phyloP scores from a whole-genome alignment of 2,113 vertebrate species.

The Dunckerocampus dactyliophorus region DNA sequence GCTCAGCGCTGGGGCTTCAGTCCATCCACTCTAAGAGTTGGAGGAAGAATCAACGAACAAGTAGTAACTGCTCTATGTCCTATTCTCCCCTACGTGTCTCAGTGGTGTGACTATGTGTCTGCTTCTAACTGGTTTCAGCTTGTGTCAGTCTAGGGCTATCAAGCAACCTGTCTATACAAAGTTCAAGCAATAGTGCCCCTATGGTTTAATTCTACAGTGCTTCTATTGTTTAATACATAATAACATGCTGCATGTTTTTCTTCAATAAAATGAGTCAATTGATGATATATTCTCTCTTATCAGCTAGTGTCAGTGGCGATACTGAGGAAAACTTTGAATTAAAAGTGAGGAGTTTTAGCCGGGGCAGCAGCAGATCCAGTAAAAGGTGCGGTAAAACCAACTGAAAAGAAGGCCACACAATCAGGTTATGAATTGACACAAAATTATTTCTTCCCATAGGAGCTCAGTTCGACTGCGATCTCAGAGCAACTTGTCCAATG shows the following conservation, averaged over 20 bases:
- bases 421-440: neutral
- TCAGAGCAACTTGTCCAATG: constrained; percentile 49
- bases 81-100: too few species aligned
- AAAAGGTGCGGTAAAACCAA: constrained; percentile 53
- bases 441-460: constrained; percentile 39
- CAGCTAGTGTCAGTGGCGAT: constrained; percentile 37
- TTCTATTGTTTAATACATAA: too few species aligned
- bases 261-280: neutral
- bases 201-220: too few species aligned
- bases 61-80: too few species aligned
- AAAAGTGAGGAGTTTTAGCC: constrained; percentile 47
- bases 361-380: constrained; percentile 43
- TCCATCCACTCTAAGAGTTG: too few species aligned
- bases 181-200: too few species aligned
- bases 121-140: too few species aligned
- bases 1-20: too few species aligned
- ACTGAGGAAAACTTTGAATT: constrained; percentile 29
- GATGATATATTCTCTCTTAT: constrained; percentile 6
- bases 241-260: neutral
- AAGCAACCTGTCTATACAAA: too few species aligned
- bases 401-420: neutral
- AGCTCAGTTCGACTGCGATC: constrained; percentile 60
- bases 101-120: too few species aligned
- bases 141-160: too few species aligned
- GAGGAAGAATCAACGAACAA: too few species aligned